These are phyloP conservation scores for Lipotes vexillifer DNA, from an alignment of 2,113 vertebrate species.

Conservation along the genomic window DNA sequence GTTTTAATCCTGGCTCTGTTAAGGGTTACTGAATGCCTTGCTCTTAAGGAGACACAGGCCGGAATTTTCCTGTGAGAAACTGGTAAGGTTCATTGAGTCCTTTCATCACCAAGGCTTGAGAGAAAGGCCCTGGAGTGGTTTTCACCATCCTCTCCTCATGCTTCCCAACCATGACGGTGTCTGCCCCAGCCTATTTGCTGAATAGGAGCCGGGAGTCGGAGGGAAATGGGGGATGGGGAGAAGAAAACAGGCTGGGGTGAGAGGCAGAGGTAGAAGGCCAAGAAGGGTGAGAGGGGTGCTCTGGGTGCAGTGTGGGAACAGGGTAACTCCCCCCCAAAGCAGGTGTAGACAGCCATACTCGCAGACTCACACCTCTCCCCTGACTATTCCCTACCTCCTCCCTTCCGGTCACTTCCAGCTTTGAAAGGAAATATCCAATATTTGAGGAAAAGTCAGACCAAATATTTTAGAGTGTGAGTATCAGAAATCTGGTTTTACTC, in stretches of 20 bases:
- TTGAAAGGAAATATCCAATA: conserved; percentile 35
- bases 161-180: conserved; percentile 6
- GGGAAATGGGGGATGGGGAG: too few species aligned
- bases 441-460: conserved; percentile 46
- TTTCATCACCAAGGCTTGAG: conserved; percentile 57
- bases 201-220: not conserved
- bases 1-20: conserved; percentile 14
- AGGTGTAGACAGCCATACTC: not conserved
- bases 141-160: not conserved
- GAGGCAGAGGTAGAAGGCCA: too few species aligned
- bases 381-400: not conserved
- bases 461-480: conserved; percentile 34
- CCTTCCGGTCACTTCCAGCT: not conserved
- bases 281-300: not conserved
- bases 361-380: not conserved
- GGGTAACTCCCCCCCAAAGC: not conserved
- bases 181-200: not conserved
- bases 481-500: conserved; percentile 65
- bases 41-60: conserved; percentile 40
- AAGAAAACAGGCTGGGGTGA: not conserved
- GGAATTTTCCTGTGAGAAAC: conserved; percentile 67
- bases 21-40: conserved; percentile 24
- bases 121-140: conserved; percentile 56
- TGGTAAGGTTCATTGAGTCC: conserved; percentile 51
- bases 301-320: not conserved